These are phyloP conservation scores for Eristalis intricaria DNA, from an alignment of 2,888 invertebrate species.

Conservation along the genomic window DNA sequence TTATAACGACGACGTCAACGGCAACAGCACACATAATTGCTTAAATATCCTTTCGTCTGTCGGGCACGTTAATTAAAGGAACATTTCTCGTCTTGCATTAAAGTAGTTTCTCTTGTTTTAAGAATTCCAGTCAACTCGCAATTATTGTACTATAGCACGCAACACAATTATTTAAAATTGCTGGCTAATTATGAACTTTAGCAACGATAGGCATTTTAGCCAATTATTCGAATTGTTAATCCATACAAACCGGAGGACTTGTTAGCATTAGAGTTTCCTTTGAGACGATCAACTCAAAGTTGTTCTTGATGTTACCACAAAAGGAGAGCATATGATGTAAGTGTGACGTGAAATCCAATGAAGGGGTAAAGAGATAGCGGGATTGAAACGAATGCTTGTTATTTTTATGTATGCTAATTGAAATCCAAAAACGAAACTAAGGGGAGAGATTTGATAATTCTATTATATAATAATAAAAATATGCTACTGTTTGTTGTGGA, in stretches of 20 bases:
- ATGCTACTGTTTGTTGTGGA: too few species aligned
- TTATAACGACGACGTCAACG: conserved; percentile 13
- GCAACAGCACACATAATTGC: conserved; percentile 24
- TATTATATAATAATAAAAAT: too few species aligned
- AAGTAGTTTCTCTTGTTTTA: conserved; percentile 24
- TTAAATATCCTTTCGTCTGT: conserved; percentile 40
- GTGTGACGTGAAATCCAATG: not conserved
- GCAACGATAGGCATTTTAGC: not conserved
- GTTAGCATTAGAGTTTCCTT: too few species aligned
- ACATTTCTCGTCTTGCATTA: conserved; percentile 30
- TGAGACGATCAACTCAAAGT: too few species aligned
- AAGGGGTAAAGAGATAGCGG: too few species aligned
- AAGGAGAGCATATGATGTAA: not conserved
- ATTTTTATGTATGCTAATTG: too few species aligned
- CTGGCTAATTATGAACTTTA: conserved; percentile 22
- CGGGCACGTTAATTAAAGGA: conserved; percentile 48
- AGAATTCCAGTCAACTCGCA: conserved; percentile 20
- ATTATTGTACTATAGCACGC: conserved; percentile 36
- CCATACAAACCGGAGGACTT: not conserved
- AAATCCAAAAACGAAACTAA: too few species aligned
- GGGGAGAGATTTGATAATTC: too few species aligned
- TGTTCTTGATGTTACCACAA: too few species aligned
- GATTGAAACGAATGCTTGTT: too few species aligned
- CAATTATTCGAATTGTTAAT: not conserved
- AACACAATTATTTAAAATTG: conserved; percentile 39